Conservation (phyloP, 2,888 invertebrate species). For the Idaea dimidiata region DNA sequence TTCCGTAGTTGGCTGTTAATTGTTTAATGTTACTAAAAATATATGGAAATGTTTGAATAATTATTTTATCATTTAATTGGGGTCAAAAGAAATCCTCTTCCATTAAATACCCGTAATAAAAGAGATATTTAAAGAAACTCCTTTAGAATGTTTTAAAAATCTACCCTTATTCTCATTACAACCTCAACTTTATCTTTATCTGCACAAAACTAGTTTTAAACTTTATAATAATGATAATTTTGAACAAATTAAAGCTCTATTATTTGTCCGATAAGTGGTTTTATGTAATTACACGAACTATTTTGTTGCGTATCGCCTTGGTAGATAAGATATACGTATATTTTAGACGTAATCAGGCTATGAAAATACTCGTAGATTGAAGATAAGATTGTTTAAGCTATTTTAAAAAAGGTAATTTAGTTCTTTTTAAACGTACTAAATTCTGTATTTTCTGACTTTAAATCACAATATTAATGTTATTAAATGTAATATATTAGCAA, state of each 20-base stretch:
- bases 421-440: no score
- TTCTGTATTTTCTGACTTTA: no score
- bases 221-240: background rate
- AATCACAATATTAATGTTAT: no score
- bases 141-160: background rate
- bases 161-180: background rate
- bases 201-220: background rate
- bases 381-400: background rate
- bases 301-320: background rate
- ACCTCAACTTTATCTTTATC: background rate
- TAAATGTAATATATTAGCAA: no score
- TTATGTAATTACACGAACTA: background rate
- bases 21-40: no score
- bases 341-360: background rate
- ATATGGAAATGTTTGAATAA: no score
- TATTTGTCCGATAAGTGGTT: background rate
- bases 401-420: background rate
- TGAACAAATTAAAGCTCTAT: background rate
- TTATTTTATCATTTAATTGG: no score
- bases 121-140: no score
- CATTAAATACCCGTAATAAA: no score
- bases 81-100: no score
- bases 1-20: no score
- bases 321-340: background rate
- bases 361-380: background rate